Conservation (phyloP, 2,797 vertebrate species). For the Rhynchonycteris naso region DNA sequence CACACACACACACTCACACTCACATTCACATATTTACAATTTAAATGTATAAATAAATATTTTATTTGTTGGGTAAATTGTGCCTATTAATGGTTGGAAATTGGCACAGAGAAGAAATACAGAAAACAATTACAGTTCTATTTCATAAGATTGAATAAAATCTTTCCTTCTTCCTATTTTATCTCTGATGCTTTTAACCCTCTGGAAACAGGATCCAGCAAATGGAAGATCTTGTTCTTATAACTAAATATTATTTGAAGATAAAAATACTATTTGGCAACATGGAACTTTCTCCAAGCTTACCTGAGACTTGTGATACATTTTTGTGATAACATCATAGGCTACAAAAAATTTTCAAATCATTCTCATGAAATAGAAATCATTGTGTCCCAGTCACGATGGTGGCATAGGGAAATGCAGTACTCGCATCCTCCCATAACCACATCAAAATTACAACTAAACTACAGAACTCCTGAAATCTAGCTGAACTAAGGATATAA, state of each 20-base stretch:
- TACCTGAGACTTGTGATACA: not conserved
- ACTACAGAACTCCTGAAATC: not conserved
- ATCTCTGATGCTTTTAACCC: not conserved
- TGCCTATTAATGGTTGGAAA: not conserved
- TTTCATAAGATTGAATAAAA: constrained; percentile 12
- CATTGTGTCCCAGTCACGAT: not conserved
- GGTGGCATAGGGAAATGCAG: not conserved
- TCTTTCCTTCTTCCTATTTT: not conserved
- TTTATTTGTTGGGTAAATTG: not conserved
- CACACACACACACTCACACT: not conserved
- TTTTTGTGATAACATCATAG: not conserved
- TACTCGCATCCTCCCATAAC: not conserved
- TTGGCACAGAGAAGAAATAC: not conserved
- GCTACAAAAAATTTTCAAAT: not conserved
- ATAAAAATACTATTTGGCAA: constrained; percentile 6
- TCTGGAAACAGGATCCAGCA: not conserved
- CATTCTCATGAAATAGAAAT: not conserved
- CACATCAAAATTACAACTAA: not conserved
- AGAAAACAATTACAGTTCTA: not conserved
- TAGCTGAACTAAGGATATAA: no score
- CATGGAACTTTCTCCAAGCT: not conserved
- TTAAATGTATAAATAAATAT: not conserved
- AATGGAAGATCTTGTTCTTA: not conserved
- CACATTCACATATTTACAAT: not conserved
- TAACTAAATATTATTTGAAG: constrained; percentile 9